phyloP scores from a whole-genome alignment of 2,113 vertebrate species.

The Hemiscyllium ocellatum region DNA sequence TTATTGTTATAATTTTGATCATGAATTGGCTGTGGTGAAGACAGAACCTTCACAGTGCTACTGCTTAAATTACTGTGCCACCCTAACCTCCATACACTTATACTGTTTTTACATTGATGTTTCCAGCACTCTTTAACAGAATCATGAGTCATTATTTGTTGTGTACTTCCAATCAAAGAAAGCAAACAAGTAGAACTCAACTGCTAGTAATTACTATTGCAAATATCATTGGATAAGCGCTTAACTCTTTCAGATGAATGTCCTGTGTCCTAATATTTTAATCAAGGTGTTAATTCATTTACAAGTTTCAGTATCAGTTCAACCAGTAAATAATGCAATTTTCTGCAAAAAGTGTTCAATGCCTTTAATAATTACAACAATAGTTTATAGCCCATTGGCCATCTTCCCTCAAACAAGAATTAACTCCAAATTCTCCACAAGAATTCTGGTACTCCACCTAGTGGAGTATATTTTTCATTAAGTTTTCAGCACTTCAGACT shows the following conservation, averaged over 20 bases:
- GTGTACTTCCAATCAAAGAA: neutral
- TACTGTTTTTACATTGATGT: neutral
- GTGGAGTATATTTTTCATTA: neutral
- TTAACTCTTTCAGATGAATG: neutral
- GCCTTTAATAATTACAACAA: neutral
- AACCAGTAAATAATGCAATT: neutral
- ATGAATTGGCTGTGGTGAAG: neutral
- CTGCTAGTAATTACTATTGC: neutral
- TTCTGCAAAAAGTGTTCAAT: neutral
- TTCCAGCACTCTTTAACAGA: neutral
- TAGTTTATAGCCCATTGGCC: neutral
- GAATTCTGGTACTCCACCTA: neutral
- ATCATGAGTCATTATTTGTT: neutral
- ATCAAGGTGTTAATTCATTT: neutral
- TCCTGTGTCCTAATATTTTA: neutral
- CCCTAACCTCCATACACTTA: too few species aligned
- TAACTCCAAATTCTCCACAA: neutral
- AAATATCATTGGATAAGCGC: neutral
- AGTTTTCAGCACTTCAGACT: neutral
- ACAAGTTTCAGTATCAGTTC: too few species aligned
- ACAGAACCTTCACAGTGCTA: neutral
- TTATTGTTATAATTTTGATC: neutral
- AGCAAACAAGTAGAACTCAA: neutral
- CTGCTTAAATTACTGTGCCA: neutral
- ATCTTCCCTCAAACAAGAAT: neutral